Evolutionary conservation across 1,140 invertebrate species (phyloP).

Genomic region (Scaptomyza montana): DNA sequence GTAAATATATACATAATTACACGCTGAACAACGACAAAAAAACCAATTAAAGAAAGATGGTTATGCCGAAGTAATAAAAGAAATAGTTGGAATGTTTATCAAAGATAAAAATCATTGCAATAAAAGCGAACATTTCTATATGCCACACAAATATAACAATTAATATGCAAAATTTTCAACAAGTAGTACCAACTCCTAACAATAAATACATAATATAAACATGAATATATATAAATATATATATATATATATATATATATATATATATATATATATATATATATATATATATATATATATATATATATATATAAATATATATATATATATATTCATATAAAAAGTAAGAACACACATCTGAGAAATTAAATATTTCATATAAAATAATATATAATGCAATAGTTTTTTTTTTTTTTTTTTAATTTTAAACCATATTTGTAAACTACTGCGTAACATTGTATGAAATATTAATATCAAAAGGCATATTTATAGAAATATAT

Average conservation of each 20-base stretch:
- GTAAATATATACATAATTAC: not conserved
- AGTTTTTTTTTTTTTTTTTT: slow-evolving; percentile 74
- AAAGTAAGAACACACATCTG: slow-evolving; percentile 37
- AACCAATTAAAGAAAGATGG: slow-evolving; percentile 13
- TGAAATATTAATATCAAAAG: slow-evolving; percentile 72
- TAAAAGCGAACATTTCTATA: slow-evolving; percentile 27
- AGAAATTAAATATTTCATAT: slow-evolving; percentile 56
- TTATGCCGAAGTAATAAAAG: slow-evolving; percentile 8
- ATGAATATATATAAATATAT: slow-evolving; percentile 5
- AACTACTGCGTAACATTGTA: slow-evolving; percentile 70
- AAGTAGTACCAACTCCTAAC: slow-evolving; percentile 42
- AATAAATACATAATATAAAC: slow-evolving; percentile 2
- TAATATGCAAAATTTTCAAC: slow-evolving; percentile 36
- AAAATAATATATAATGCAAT: slow-evolving; percentile 74
- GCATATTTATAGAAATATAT: slow-evolving; percentile 69
- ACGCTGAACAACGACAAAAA: slow-evolving; percentile 32
- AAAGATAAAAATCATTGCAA: slow-evolving; percentile 17
- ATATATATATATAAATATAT: slow-evolving; percentile 16
- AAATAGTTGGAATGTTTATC: slow-evolving; percentile 40
- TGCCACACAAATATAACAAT: slow-evolving; percentile 20
- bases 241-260: slow-evolving; percentile 15
- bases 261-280: slow-evolving; percentile 11
- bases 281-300: slow-evolving; percentile 1
- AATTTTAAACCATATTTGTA: slow-evolving; percentile 67
- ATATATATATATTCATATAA: slow-evolving; percentile 16